These are phyloP conservation scores for Xylocopa sonorina DNA, from an alignment of 1,140 invertebrate species.

Conservation along the genomic window DNA sequence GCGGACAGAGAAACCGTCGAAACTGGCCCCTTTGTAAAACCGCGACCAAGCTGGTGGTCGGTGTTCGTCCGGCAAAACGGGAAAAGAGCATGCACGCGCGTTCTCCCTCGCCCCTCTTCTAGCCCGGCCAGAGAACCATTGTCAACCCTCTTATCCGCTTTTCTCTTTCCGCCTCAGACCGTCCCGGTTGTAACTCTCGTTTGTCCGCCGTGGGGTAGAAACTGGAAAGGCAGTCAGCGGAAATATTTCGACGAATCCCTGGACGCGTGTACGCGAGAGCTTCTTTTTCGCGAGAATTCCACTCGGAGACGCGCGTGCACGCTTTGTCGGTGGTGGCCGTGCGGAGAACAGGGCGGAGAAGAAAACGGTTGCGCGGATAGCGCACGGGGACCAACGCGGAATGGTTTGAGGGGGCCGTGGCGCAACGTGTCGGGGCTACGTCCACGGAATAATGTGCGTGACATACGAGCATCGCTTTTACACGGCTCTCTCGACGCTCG, in stretches of 20 bases:
- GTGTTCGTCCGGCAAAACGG: conserved; percentile 12
- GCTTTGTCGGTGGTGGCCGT: conserved; percentile 52
- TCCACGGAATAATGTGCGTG: conserved; percentile 52
- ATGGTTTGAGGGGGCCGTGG: too few species aligned
- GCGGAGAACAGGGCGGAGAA: conserved; percentile 25
- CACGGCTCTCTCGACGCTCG: conserved; percentile 47
- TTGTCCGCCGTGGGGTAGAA: conserved; percentile 40
- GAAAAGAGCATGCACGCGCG: conserved; percentile 27
- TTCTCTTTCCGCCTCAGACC: conserved; percentile 19
- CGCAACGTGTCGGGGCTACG: conserved; percentile 13
- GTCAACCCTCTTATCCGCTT: conserved; percentile 38
- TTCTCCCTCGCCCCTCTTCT: neutral
- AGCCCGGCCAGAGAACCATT: neutral
- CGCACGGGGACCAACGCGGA: conserved; percentile 11
- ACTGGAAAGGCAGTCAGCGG: conserved; percentile 51
- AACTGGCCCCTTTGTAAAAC: conserved; percentile 55
- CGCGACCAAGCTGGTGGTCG: conserved; percentile 50
- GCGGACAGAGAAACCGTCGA: conserved; percentile 21
- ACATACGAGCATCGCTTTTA: conserved; percentile 47
- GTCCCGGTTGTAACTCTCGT: conserved; percentile 37
- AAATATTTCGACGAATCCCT: conserved; percentile 69
- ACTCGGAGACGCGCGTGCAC: conserved; percentile 51
- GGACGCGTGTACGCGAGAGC: conserved; percentile 53
- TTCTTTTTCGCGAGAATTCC: conserved; percentile 62
- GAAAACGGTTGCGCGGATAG: conserved; percentile 51